Percentiles rank a stretch among this genome's conserved stretches.
phyloP scores from a whole-genome alignment of 1,140 invertebrate species.

The Choristoneura fumiferana region DNA sequence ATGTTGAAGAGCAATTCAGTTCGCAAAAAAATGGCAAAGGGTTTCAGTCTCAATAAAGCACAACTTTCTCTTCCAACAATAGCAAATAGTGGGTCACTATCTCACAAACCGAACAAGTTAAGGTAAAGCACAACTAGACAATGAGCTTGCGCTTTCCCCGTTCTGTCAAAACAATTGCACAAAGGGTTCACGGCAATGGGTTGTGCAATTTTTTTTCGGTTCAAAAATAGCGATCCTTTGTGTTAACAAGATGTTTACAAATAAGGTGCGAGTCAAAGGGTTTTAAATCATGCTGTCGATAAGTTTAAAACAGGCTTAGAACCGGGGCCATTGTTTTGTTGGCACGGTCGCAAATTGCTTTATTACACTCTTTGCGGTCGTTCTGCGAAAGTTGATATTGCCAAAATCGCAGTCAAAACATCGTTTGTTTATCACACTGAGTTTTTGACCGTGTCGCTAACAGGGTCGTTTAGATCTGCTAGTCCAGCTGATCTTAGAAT shows the following conservation, averaged over 20 bases:
- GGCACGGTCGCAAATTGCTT: conserved; percentile 72
- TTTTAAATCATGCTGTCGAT: conserved; percentile 76
- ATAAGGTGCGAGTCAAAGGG: conserved; percentile 72
- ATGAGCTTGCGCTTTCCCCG: conserved; percentile 14
- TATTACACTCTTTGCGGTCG: conserved; percentile 61
- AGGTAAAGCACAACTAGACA: conserved; percentile 24
- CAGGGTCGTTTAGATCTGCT: background rate
- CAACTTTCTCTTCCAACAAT: conserved; percentile 65
- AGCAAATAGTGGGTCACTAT: conserved; percentile 33
- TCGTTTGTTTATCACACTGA: conserved; percentile 49
- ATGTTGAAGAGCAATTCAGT: conserved; percentile 16
- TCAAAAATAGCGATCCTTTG: conserved; percentile 67
- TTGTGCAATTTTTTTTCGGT: conserved; percentile 69
- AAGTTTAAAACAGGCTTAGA: conserved; percentile 76
- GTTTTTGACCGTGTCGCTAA: conserved; percentile 23
- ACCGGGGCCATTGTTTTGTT: conserved; percentile 70
- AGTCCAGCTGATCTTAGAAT: too few species aligned
- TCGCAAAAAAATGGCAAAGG: conserved; percentile 53
- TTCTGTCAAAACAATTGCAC: conserved; percentile 42
- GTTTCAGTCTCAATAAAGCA: conserved; percentile 52
- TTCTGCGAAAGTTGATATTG: conserved; percentile 68
- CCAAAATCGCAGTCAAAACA: conserved; percentile 73
- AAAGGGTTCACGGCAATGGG: conserved; percentile 61
- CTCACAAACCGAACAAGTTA: conserved; percentile 26
- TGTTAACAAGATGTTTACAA: conserved; percentile 70